phyloP scores from a whole-genome alignment of 2,113 vertebrate genomes.

The Melanotaenia duboulayi region DNA sequence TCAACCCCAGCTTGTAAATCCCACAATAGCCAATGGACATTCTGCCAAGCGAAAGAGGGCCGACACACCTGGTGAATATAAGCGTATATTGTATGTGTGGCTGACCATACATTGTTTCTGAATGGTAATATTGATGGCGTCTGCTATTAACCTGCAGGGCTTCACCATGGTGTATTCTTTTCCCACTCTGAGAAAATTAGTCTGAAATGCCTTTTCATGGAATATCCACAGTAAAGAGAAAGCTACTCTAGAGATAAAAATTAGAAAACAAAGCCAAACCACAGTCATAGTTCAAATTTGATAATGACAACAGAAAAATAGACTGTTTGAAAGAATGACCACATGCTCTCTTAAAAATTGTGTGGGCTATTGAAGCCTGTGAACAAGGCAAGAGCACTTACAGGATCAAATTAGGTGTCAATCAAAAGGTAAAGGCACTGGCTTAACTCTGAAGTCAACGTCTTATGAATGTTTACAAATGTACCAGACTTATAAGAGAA shows the following conservation, averaged over 20 bases:
- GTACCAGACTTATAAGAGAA: too few relatives aligned
- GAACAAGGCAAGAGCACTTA: too few relatives aligned
- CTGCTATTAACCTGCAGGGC: constrained; percentile 14
- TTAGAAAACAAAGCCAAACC: too few relatives aligned
- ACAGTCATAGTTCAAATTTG: too few relatives aligned
- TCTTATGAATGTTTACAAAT: too few relatives aligned
- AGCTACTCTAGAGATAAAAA: not conserved
- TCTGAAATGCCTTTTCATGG: not conserved
- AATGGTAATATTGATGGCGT: constrained; percentile 1
- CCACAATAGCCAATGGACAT: constrained; percentile 84
- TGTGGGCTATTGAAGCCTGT: too few relatives aligned
- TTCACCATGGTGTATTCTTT: not conserved
- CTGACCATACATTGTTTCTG: not conserved
- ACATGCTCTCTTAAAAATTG: too few relatives aligned
- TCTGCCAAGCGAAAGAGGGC: constrained; percentile 86
- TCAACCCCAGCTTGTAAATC: constrained; percentile 81
- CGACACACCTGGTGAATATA: constrained; percentile 85
- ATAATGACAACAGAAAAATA: too few relatives aligned
- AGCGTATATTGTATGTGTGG: not conserved
- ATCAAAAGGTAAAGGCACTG: too few relatives aligned
- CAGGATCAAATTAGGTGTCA: too few relatives aligned
- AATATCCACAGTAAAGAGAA: not conserved
- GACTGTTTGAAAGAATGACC: too few relatives aligned
- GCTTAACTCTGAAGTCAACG: too few relatives aligned
- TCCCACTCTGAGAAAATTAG: not conserved